phyloP scores from a whole-genome alignment of 2,888 invertebrate genomes.

The Ectobius pallidus region DNA sequence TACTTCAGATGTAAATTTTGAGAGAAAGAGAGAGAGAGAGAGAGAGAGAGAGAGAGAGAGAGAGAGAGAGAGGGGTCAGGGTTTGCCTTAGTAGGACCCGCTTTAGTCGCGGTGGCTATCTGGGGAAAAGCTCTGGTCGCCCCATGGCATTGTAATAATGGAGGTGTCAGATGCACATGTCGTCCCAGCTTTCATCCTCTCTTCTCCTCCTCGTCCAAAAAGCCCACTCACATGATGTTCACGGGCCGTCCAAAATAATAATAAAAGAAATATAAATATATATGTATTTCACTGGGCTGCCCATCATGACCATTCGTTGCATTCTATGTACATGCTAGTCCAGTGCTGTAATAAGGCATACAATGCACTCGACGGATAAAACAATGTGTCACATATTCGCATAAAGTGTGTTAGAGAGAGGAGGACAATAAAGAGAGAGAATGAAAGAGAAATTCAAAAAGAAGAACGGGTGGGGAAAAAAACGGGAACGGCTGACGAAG shows the following conservation, averaged over 20 bases:
- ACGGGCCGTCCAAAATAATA: background rate
- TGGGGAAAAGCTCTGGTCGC: background rate
- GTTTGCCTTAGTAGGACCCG: background rate
- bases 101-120: background rate
- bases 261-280: background rate
- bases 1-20: no score
- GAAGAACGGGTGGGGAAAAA: no score
- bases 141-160: constrained; percentile 34
- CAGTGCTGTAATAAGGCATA: no score
- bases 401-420: no score
- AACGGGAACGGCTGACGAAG: no score
- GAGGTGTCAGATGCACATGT: constrained; percentile 34
- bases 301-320: background rate
- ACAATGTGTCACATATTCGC: no score
- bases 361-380: background rate
- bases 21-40: no score
- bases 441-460: no score
- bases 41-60: no score
- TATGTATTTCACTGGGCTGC: background rate
- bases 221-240: background rate
- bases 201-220: background rate
- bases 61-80: no score
- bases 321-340: no score
- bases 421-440: no score
- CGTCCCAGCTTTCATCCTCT: background rate